These are phyloP conservation scores for Hemibagrus guttatus DNA, from an alignment of 2,797 vertebrate genomes.

Conservation along the genomic window DNA sequence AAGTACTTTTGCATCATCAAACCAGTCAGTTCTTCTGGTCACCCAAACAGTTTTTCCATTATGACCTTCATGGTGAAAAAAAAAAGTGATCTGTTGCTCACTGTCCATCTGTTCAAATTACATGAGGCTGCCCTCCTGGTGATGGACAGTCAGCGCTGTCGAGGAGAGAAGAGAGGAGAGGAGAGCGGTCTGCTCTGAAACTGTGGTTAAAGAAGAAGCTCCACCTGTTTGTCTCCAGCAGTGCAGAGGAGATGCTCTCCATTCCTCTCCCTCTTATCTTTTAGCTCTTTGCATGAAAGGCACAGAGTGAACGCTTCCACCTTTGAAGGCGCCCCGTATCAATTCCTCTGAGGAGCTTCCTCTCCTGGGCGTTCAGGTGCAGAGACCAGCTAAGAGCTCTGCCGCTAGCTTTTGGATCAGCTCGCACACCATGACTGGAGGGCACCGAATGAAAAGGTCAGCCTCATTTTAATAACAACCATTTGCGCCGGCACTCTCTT, in stretches of 20 bases:
- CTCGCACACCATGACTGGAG: conserved; percentile 42
- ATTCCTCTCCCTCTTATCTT: conserved; percentile 64
- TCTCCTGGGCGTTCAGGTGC: conserved; percentile 45
- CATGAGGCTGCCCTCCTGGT: conserved; percentile 60
- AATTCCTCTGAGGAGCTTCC: conserved; percentile 50
- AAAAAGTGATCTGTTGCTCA: conserved; percentile 63
- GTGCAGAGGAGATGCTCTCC: conserved; percentile 46
- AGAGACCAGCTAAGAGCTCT: conserved; percentile 30
- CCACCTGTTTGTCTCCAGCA: conserved; percentile 53
- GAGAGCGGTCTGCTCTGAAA: conserved; percentile 37
- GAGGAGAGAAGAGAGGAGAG: neutral
- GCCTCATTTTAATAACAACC: conserved; percentile 73
- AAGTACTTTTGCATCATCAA: conserved; percentile 38
- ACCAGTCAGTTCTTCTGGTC: conserved; percentile 45
- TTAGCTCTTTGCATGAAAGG: conserved; percentile 67
- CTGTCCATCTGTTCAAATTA: conserved; percentile 73
- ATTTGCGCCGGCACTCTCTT: conserved; percentile 59
- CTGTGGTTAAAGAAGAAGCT: conserved; percentile 43
- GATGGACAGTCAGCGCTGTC: conserved; percentile 64
- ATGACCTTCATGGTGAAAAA: conserved; percentile 67
- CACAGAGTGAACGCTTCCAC: conserved; percentile 54
- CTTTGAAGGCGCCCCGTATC: conserved; percentile 60
- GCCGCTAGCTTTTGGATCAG: conserved; percentile 51
- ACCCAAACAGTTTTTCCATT: conserved; percentile 46
- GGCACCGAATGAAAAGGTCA: conserved; percentile 52